Evolutionary conservation across 2,113 vertebrate genomes (phyloP).

Genomic region (Potamarius usumacintae): DNA sequence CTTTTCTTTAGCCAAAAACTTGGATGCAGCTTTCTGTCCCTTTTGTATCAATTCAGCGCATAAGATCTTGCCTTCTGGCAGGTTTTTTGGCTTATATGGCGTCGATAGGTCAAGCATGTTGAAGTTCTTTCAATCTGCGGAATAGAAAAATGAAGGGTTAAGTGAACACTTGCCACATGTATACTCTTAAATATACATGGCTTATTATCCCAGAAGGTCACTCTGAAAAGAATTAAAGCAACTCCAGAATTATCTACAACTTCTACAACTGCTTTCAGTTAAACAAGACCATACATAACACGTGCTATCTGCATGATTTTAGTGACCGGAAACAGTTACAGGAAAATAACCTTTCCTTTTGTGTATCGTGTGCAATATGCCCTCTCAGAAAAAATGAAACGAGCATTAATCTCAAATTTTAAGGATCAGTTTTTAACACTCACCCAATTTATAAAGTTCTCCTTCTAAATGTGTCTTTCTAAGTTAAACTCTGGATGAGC

Average conservation of each 20-base stretch:
- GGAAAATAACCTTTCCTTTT: neutral
- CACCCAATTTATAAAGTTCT: neutral
- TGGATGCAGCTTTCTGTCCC: neutral
- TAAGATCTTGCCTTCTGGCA: neutral
- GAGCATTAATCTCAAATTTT: neutral
- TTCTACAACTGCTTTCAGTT: neutral
- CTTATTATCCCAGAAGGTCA: neutral
- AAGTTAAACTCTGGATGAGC: neutral
- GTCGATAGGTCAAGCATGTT: neutral
- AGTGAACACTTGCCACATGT: neutral
- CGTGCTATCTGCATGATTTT: neutral
- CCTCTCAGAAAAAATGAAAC: neutral
- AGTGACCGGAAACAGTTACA: neutral
- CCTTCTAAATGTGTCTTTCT: neutral
- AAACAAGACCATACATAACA: neutral
- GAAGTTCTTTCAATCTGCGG: neutral
- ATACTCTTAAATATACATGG: neutral
- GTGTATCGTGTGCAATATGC: neutral
- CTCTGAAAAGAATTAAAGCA: neutral
- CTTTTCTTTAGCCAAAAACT: neutral
- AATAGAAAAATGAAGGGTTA: neutral
- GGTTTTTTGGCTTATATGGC: neutral
- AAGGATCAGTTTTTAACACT: neutral
- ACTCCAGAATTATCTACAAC: neutral
- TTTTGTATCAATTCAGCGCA: neutral